Base-by-base conservation (phyloP, 2,797 vertebrate species). In the Sebastes itinus region DNA sequence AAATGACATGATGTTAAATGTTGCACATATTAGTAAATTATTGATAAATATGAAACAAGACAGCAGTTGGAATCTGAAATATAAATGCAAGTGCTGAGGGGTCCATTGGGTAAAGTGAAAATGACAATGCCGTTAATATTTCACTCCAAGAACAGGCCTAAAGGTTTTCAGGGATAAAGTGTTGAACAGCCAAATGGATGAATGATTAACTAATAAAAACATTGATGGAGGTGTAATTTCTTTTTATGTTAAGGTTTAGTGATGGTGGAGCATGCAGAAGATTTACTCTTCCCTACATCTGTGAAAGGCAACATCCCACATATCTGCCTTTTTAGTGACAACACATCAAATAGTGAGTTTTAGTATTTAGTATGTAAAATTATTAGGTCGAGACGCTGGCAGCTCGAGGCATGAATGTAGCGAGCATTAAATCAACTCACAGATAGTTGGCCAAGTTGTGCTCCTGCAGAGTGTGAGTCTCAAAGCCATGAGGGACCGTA, bases 401-500 rank as follows among this genome's bases (percentile, higher is more conserved):
- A 73, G 63, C 59, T 2, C 0, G 2, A 75, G 30, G 46, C 49
- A 55, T 20, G 49, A 72, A 25, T 49, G 12, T 7, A 10, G 13
- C 2, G 27, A 27, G 30, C 11, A 25, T 54, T 30, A 7, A 46
- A 66, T 78, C 64, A 62, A 95, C 96, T 96, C 90, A 96, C 96
- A 96, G 86, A 87, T 96, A 96, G 92, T 96, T 96, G 85, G 95
- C 94, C 94, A 96, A 73, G 90, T 96, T 96, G 92, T 96, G 96
- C 72, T 96, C 96, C 87, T 95, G 94, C 20, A 96, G 91, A 3
- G 95, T 96, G 91, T 96, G 96, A 9, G 85, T 94, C 93, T 96
- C 95, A 60, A 96, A 96, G 60, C 96, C 96, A 35, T 96, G 95
- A 77, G 95, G 95, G 35, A 94, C 82, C 0, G 64, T 94, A 71